Evolutionary conservation across 2,888 invertebrate genomes (phyloP), one percentile per base, ranked within the genome.

Genomic region (Papilio protenor): DNA sequence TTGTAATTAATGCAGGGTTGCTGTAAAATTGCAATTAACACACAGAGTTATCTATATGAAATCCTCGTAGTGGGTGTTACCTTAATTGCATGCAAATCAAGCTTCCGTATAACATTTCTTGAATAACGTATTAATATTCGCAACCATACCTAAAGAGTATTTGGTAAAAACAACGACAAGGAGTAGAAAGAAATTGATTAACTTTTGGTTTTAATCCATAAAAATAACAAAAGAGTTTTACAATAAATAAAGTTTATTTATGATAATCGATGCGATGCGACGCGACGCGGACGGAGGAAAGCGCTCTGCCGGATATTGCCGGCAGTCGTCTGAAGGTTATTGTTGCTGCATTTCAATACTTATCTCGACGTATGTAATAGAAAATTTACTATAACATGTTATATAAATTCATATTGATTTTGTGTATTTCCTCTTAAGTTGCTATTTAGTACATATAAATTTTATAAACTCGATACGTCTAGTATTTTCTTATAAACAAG

Each of bases 281-380:
- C 40, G 66, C n/a, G 12, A 33, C 12, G 61, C 61, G 8, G 52
- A 18, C n/a, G 45, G 45, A 45, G 40, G n/a, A 45, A 45, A 66
- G 66, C 66, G 45, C 66, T 21, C 16, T 49, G 74, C 74, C 74
- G 74, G 74, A 75, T 75, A 75, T 75, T 75, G 74, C 27, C 59
- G 64, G 52, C 47, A 49, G 64, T 64, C 33, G 74, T 52, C 64
- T 49, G 74, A 75, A 75, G 61, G 74, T 64, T 61, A 64, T 74
- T 74, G 49, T 64, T 33, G 49, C 49, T 75, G 64, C 64, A 64
- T 75, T 75, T 52, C 74, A 49, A 49, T 49, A 21, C 66, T 66
- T 66, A 66, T 66, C 45, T 66, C 66, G 45, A 66, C 66, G n/a
- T 66, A n/a, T 45, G 66, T 45, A n/a, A 66, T 45, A 66, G n/a